Evolutionary conservation across 1,140 invertebrate species (phyloP).

Genomic region (Fopius arisanus): DNA sequence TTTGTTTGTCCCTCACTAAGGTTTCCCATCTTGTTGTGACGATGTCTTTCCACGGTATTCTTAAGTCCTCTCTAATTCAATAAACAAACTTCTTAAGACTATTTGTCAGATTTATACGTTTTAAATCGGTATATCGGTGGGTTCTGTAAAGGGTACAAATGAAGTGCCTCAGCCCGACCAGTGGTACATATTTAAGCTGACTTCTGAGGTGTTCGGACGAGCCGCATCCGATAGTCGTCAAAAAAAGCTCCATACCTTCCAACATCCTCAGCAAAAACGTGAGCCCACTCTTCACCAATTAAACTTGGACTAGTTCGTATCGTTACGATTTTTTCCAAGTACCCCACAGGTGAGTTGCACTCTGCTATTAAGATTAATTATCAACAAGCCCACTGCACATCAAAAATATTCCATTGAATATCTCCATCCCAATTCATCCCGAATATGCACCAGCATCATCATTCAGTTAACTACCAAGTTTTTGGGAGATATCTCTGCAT

Average conservation of each 20-base stretch:
- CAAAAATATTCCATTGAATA: no score
- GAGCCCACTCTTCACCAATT: slow-evolving; percentile 25
- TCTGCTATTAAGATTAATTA: background rate
- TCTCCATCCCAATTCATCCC: no score
- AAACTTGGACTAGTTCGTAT: slow-evolving; percentile 53
- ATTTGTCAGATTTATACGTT: slow-evolving; percentile 56
- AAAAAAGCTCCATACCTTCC: slow-evolving; percentile 35
- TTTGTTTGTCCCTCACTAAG: slow-evolving; percentile 32
- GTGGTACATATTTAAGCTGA: slow-evolving; percentile 53
- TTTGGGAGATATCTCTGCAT: no score
- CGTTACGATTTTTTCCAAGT: slow-evolving; percentile 53
- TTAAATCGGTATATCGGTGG: slow-evolving; percentile 40
- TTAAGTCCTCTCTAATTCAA: slow-evolving; percentile 58
- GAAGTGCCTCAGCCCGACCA: slow-evolving; percentile 31
- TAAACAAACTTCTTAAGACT: slow-evolving; percentile 57
- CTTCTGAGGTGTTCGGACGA: slow-evolving; percentile 37
- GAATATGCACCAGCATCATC: no score
- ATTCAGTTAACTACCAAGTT: no score
- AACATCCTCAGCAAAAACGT: slow-evolving; percentile 37
- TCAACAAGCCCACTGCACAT: background rate
- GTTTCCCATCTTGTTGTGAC: slow-evolving; percentile 47
- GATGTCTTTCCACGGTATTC: slow-evolving; percentile 59
- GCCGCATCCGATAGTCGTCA: slow-evolving; percentile 54
- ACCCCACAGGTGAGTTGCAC: slow-evolving; percentile 25
- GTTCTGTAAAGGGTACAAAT: slow-evolving; percentile 48